phyloP scores from a whole-genome alignment of 2,888 invertebrate genomes.

The Cryptocheilus praepositus region DNA sequence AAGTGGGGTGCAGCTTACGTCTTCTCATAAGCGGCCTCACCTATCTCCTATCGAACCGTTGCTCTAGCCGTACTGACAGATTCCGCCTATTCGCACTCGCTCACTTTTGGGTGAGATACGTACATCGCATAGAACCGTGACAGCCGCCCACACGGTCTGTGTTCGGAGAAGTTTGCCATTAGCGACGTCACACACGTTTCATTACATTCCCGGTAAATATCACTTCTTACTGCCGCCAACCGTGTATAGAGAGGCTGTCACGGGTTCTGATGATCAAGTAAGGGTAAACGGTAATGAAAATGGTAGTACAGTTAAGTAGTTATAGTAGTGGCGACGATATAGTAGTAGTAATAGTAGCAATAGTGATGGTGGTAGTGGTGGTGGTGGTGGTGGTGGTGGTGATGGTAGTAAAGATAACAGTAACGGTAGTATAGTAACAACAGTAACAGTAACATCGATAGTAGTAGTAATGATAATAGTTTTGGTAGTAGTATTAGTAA shows the following conservation, averaged over 20 bases:
- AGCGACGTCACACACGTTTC: too few species aligned
- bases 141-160: not conserved
- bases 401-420: slow-evolving; percentile 36
- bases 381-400: slow-evolving; percentile 39
- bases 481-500: slow-evolving; percentile 17
- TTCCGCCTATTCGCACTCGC: slow-evolving; percentile 17
- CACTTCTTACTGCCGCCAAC: too few species aligned
- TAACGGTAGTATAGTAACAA: too few species aligned
- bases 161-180: too few species aligned
- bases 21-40: too few species aligned
- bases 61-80: not conserved
- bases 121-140: not conserved
- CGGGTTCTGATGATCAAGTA: slow-evolving; percentile 17
- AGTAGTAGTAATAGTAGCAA: slow-evolving; percentile 12
- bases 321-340: not conserved
- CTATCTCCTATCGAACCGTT: too few species aligned
- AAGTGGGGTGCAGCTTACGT: too few species aligned
- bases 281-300: not conserved
- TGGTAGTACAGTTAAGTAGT: slow-evolving; percentile 4
- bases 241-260: slow-evolving; percentile 26
- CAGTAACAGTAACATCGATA: slow-evolving; percentile 26
- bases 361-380: slow-evolving; percentile 19
- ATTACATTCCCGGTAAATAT: too few species aligned
- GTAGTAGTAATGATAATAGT: slow-evolving; percentile 20
- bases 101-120: slow-evolving; percentile 6